A percentile compares a stretch with the other conserved stretches of the same genome.
Conservation (phyloP, 2,113 vertebrate genomes). For the Cyphomyrus discorhynchus region DNA sequence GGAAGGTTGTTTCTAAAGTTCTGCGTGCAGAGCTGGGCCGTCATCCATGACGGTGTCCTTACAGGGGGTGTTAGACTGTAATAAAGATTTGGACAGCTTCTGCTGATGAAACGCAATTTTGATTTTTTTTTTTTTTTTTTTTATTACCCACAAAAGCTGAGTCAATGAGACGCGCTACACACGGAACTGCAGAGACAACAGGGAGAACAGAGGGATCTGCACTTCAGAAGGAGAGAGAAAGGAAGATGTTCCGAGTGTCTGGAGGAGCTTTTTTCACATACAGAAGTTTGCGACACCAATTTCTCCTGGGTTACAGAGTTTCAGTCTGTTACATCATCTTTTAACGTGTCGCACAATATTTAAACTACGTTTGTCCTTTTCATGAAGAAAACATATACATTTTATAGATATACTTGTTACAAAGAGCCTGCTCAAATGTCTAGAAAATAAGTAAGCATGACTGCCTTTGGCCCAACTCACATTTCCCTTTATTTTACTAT, state of each 20-base stretch:
- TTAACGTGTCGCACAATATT: neutral
- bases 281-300: neutral
- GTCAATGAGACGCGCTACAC: neutral
- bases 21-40: neutral
- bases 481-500: neutral
- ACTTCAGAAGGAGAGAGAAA: neutral
- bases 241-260: neutral
- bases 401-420: neutral
- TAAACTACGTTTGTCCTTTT: neutral
- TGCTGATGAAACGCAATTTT: neutral
- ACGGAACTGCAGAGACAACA: neutral
- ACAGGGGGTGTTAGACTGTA: neutral
- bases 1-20: neutral
- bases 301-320: neutral
- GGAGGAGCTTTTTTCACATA: neutral
- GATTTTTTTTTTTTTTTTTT: neutral
- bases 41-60: neutral
- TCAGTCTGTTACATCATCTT: neutral
- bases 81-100: neutral
- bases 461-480: neutral
- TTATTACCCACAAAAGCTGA: slow-evolving; percentile 13
- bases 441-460: neutral
- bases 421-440: slow-evolving; percentile 7
- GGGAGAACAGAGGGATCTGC: neutral
- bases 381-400: neutral